Percentiles rank a stretch among this genome's conserved stretches.
Conservation (phyloP, 2,113 vertebrate genomes). For the Hystrix cristata region DNA sequence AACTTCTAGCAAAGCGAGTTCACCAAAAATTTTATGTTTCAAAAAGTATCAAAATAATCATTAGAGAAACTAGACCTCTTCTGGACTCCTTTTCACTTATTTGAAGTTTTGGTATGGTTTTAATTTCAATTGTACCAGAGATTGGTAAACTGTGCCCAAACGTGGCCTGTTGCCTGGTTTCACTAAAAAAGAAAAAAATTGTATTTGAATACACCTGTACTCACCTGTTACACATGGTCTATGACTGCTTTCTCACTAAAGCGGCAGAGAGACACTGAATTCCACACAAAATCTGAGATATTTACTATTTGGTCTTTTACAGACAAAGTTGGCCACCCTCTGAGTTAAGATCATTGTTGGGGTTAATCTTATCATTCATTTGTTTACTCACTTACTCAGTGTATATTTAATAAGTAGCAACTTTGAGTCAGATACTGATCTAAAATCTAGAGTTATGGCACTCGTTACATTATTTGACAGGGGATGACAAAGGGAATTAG, state of each 20-base stretch:
- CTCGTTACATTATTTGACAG: background rate
- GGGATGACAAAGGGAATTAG: background rate
- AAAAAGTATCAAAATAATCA: background rate
- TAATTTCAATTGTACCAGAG: background rate
- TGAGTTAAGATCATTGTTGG: background rate
- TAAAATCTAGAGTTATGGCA: background rate
- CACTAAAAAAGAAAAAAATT: background rate
- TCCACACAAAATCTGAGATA: background rate
- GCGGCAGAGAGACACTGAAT: background rate
- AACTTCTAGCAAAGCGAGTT: background rate
- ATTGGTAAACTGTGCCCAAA: background rate
- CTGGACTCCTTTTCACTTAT: background rate
- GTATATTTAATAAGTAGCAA: background rate
- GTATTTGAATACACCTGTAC: background rate
- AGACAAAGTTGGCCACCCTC: background rate
- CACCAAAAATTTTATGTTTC: slow-evolving; percentile 20
- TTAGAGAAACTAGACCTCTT: background rate
- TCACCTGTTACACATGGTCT: background rate
- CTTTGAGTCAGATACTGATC: background rate
- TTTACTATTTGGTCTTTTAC: background rate
- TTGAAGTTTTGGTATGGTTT: slow-evolving; percentile 20
- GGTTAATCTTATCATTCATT: background rate
- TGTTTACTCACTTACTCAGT: background rate
- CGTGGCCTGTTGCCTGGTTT: background rate
- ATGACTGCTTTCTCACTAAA: background rate